Evolutionary conservation across 2,113 vertebrate genomes (phyloP).

Genomic region (Esox niger): DNA sequence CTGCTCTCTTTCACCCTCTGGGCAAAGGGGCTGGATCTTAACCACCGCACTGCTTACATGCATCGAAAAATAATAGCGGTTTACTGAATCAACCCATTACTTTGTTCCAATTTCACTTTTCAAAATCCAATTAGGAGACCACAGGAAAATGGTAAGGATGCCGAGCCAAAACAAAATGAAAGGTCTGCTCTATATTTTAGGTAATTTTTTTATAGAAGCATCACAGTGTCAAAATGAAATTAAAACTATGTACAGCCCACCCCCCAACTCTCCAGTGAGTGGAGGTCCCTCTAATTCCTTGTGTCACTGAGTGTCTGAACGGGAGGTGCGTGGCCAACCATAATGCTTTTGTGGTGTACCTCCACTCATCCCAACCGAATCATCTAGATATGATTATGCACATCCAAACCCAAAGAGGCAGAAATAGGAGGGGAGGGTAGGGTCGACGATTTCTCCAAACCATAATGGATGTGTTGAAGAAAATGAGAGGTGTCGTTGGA

Average conservation of each 20-base stretch:
- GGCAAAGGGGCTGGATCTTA: constrained; percentile 15
- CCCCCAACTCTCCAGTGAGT: background rate
- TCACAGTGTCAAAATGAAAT: constrained; percentile 48
- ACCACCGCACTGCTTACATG: background rate
- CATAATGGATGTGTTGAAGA: constrained; percentile 8
- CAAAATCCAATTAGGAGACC: constrained; percentile 46
- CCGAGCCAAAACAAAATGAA: constrained; percentile 49
- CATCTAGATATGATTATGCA: constrained; percentile 25
- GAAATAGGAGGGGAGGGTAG: background rate
- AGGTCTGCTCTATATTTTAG: constrained; percentile 36
- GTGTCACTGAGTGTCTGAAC: constrained; percentile 6
- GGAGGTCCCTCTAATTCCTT: constrained; percentile 17
- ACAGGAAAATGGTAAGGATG: constrained; percentile 46
- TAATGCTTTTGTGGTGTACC: constrained; percentile 36
- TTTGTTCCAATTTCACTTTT: constrained; percentile 51
- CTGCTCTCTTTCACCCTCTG: constrained; percentile 17
- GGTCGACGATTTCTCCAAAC: background rate
- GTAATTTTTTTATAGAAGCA: constrained; percentile 27
- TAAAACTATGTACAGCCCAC: constrained; percentile 22
- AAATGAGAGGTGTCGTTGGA: constrained; percentile 13
- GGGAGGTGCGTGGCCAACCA: constrained; percentile 12
- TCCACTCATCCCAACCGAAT: constrained; percentile 23
- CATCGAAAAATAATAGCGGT: constrained; percentile 44
- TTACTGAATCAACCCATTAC: constrained; percentile 59
- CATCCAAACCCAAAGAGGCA: background rate